These are phyloP conservation scores for Orchestia grillus DNA, from an alignment of 1,140 invertebrate genomes.

Conservation along the genomic window DNA sequence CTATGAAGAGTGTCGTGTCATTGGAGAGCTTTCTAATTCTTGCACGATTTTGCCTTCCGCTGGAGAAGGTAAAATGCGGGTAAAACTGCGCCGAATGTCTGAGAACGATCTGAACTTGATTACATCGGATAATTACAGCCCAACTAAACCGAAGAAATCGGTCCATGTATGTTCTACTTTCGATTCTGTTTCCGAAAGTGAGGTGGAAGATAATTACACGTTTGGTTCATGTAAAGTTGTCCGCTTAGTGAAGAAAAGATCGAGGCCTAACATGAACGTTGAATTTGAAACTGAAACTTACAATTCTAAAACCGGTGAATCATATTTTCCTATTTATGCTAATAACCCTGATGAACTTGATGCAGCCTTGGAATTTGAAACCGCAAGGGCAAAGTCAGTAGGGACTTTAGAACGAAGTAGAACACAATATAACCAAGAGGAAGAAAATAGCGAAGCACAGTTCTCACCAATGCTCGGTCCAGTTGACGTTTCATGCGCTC, in stretches of 20 bases:
- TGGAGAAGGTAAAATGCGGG: neutral
- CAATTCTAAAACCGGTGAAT: no score
- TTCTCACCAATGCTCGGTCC: neutral
- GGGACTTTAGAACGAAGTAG: no score
- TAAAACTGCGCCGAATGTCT: neutral
- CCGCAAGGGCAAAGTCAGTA: no score
- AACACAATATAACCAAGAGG: no score
- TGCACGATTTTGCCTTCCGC: neutral
- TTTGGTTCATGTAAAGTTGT: slow-evolving; percentile 21
- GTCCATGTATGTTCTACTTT: neutral
- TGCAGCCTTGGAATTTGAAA: no score
- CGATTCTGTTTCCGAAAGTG: slow-evolving; percentile 9
- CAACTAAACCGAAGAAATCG: neutral
- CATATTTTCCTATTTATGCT: no score
- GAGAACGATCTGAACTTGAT: neutral
- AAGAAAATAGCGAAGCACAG: neutral
- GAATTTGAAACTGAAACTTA: neutral
- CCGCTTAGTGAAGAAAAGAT: neutral
- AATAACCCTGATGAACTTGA: no score
- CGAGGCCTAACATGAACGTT: neutral
- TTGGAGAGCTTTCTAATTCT: neutral
- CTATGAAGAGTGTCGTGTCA: neutral
- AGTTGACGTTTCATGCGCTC: neutral
- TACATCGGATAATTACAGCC: neutral
- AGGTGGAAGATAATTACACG: slow-evolving; percentile 17